Conservation (phyloP, 1,140 invertebrate species). For the Cyphomyrmex costatus region DNA sequence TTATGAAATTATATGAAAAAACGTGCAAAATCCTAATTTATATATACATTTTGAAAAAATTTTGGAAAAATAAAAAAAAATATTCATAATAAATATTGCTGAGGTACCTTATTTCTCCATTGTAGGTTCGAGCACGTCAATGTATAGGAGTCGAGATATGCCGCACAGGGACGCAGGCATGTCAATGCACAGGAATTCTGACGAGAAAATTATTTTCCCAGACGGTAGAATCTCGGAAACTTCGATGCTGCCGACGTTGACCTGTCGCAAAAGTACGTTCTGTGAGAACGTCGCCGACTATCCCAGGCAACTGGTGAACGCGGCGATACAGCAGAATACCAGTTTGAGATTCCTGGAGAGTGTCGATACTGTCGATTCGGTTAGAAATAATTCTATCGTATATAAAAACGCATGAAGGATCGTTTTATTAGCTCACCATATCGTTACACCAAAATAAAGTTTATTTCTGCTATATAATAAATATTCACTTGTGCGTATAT, state of each 20-base stretch:
- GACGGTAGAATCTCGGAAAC: neutral
- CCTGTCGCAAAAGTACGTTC: slow-evolving; percentile 47
- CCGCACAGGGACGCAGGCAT: neutral
- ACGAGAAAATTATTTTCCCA: slow-evolving; percentile 60
- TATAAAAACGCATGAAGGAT: neutral
- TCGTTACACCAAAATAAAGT: neutral
- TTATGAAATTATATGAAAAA: neutral
- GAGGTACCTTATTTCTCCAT: neutral
- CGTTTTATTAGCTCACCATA: neutral
- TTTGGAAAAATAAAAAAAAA: neutral
- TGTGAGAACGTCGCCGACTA: slow-evolving; percentile 56
- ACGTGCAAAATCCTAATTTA: no score
- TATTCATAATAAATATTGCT: neutral
- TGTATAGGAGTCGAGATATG: neutral
- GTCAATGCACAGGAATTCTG: neutral
- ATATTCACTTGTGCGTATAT: neutral
- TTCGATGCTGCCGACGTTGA: fast-evolving
- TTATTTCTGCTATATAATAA: neutral
- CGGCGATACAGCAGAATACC: slow-evolving; percentile 47
- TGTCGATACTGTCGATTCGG: slow-evolving; percentile 42
- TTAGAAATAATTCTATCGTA: slow-evolving; percentile 19
- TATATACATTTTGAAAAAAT: neutral
- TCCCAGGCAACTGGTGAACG: slow-evolving; percentile 52
- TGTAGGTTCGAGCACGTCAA: neutral
- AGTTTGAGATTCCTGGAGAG: slow-evolving; percentile 57